Base-by-base conservation (phyloP, 2,113 vertebrate genomes). In the Nipponia nippon region DNA sequence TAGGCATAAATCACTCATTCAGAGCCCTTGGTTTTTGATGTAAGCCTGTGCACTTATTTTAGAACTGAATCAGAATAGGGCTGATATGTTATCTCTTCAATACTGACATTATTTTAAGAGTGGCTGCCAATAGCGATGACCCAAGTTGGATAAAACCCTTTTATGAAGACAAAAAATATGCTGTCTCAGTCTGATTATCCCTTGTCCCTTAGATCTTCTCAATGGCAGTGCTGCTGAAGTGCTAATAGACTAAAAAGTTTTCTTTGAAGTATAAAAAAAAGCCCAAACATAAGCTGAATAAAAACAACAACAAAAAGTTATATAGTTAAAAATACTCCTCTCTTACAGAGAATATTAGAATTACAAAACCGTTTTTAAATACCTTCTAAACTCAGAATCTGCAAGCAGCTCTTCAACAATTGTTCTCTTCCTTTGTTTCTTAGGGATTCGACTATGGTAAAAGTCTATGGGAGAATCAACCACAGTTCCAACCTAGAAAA, bases 331-430 rank as follows among this genome's bases (percentile, higher is more conserved):
- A 91, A 75, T 44, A 36, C 4, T 63, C 8, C 49, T 70, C 32
- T 81, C 59, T 70, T 53, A 61, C 25, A n/a, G 2, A 30, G 6
- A 26, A 11, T 65, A 85, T 46, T 9, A 81, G 15, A 84, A 90
- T 66, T 66, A 69, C 16, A 87, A 81, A 87, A 69, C 42, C 6
- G 3, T 66, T 91, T 96, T 72, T 22, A 95, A 86, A 94, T 98
- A 98, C 99, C 99, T 99, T 98, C 99, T 99, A 87, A 99, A 99
- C 87, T 99, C 98, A 15, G 99, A 98, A 88, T 99, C 99, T 16
- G 98, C 98, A 65, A 99, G 98, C 93, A 99, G 96, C 97, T 99
- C 99, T 95, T 99, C 99, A 97, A 99, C 99, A 96, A 99, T 99
- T n/a, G 99, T 99, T 90, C 98, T 99, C 97, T 99, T 99, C 96